Conservation (phyloP, 2,797 vertebrate species). For the Myoxocephalus aenaeus region DNA sequence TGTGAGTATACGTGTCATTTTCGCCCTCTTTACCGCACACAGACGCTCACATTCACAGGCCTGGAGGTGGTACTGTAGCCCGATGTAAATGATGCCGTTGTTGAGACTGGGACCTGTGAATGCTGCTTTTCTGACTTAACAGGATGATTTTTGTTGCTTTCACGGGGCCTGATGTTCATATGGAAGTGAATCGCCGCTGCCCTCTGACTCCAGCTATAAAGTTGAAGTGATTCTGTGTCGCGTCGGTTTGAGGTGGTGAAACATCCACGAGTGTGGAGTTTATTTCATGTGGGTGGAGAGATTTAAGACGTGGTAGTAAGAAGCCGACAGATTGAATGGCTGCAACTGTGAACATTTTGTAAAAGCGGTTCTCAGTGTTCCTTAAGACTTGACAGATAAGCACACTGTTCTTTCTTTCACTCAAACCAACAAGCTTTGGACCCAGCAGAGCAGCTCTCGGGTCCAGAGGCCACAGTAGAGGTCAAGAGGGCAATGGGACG, state of each 20-base stretch:
- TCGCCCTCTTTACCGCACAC: constrained; percentile 10
- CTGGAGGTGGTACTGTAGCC: constrained; percentile 24
- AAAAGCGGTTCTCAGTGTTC: background rate
- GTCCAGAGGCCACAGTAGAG: constrained; percentile 36
- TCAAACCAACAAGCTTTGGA: constrained; percentile 13
- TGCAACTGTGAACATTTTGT: background rate
- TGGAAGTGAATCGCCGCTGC: constrained; percentile 39
- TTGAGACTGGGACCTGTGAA: constrained; percentile 67
- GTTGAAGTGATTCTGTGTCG: constrained; percentile 31
- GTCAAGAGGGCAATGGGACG: constrained; percentile 25
- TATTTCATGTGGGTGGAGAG: background rate
- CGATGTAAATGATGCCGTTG: constrained; percentile 72
- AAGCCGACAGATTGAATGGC: background rate
- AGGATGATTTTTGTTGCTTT: constrained; percentile 64
- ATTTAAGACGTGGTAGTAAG: background rate
- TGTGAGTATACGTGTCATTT: constrained; percentile 39
- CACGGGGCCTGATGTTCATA: constrained; percentile 49
- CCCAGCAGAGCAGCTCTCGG: constrained; percentile 8
- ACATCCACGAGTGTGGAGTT: background rate
- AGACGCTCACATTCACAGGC: constrained; percentile 12
- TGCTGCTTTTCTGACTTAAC: constrained; percentile 73
- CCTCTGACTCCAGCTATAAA: constrained; percentile 17
- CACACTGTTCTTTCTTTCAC: constrained; percentile 22
- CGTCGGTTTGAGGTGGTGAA: constrained; percentile 2
- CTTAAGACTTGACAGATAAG: background rate